A percentile compares a stretch with the other conserved stretches of the same genome.
Evolutionary conservation across 2,888 invertebrate genomes (phyloP).

Genomic region (Brachyptera risi): DNA sequence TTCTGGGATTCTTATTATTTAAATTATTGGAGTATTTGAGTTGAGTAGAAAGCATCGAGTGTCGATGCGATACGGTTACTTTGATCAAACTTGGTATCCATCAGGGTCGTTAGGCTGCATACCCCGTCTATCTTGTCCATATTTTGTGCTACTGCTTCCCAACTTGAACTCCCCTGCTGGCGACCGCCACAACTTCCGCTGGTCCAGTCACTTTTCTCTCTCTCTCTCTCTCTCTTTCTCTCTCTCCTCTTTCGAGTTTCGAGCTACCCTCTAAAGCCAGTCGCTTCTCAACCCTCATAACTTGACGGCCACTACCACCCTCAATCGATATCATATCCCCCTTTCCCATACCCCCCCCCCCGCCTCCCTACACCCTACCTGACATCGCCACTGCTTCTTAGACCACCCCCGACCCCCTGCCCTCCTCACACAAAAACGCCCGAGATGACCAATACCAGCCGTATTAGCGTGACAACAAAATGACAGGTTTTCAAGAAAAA

Average conservation of each 20-base stretch:
- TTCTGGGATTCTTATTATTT: no score
- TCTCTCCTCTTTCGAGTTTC: background rate
- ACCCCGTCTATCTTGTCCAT: no score
- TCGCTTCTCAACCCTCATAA: conserved; percentile 32
- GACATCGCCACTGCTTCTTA: conserved; percentile 9
- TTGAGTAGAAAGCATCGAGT: no score
- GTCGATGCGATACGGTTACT: no score
- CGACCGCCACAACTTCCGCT: conserved; percentile 6
- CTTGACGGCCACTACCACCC: conserved; percentile 32
- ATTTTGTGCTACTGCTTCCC: conserved; percentile 4
- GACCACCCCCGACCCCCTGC: background rate
- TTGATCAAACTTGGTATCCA: no score
- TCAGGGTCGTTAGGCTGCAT: no score
- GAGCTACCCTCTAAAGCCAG: conserved; percentile 18
- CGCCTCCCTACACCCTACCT: conserved; percentile 13
- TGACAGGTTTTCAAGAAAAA: conserved; percentile 8
- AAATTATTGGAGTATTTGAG: no score
- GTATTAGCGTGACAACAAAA: conserved; percentile 27
- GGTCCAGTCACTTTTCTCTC: conserved; percentile 10
- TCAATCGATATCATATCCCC: conserved; percentile 33
- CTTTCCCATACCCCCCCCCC: conserved; percentile 3
- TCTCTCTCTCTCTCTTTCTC: background rate
- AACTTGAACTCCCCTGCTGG: background rate
- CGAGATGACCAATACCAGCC: conserved; percentile 30
- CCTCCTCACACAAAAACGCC: conserved; percentile 16